phyloP scores from a whole-genome alignment of 2,797 vertebrate species.

The Cirrhinus molitorella region DNA sequence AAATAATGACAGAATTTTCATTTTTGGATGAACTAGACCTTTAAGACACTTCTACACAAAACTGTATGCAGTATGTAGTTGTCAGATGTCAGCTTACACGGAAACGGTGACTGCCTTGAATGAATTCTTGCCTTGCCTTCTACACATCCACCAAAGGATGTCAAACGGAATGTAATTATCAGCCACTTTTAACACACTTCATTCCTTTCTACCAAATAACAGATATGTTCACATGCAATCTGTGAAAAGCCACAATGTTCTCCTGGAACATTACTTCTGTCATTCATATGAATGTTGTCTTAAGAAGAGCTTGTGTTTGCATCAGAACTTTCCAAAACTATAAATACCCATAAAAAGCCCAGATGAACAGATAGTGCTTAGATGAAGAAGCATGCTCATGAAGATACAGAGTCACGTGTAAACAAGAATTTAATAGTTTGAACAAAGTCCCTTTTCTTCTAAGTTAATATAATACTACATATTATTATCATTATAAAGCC shows the following conservation, averaged over 20 bases:
- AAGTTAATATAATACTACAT: not conserved
- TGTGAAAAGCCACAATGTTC: not conserved
- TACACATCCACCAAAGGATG: not conserved
- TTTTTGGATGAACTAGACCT: too few species aligned
- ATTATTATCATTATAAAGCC: not conserved
- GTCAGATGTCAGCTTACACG: not conserved
- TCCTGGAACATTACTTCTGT: too few species aligned
- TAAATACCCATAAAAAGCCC: not conserved
- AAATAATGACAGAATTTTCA: too few species aligned
- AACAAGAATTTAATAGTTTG: not conserved
- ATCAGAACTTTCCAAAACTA: not conserved
- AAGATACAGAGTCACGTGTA: not conserved
- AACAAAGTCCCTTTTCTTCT: not conserved
- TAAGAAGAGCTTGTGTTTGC: not conserved
- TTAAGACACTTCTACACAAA: not conserved
- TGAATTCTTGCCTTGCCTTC: not conserved
- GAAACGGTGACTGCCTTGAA: not conserved
- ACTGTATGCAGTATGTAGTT: not conserved
- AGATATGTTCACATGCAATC: not conserved
- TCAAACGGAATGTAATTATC: not conserved
- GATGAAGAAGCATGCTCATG: not conserved
- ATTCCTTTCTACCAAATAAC: not conserved
- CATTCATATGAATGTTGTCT: not conserved
- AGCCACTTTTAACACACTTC: not conserved
- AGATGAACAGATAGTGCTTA: not conserved